Base-by-base conservation (phyloP, 2,888 invertebrate species). In the Azorinus chamasolen region DNA sequence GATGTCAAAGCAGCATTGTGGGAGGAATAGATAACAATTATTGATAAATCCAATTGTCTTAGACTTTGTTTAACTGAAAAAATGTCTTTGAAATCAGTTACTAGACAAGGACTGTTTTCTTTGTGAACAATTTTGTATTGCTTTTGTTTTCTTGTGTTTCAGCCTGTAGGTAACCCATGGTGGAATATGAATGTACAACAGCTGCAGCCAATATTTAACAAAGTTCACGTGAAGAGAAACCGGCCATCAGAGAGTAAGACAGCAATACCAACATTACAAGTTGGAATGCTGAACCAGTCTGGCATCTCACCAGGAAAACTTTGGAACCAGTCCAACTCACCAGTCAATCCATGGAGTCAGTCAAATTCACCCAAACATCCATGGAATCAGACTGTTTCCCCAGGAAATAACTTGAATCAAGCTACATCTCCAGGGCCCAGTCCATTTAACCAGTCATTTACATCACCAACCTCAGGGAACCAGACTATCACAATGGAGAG, bases 161-260 rank as follows among this genome's bases (percentile, higher is more conserved):
- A 79, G 79, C 72, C 71, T 54, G 68, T 79, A 1, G 69, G 66
- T 12, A 75, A 68, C 22, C 80, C 87, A 16, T 91, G 91, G 91
- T 84, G 70, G 59, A 90, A 90, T 64, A 48, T 89, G 45, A 83
- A 86, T 41, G 64, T 88, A 20, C 91, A 91, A 69, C 87, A 89
- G 37, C 55, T 85, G 0, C 90, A 90, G 74, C 88, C 89, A 1
- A 71, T 66, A 14, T 83, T 62, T 46, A 80, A 76, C 32, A 68
- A 75, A 14, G 27, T 77, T n/a, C 84, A 85, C 63, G 77, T 75
- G 62, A 24, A 32, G 16, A 66, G 62, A 18, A 45, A 53, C 39
- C 57, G 58, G 58, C 37, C 59, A 8, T 18, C 14, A 41, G 37
- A 59, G 18, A 48, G 53, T 18, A 50, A 57, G 54, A 39, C 64